Base-by-base conservation (phyloP, 1,140 invertebrate genomes). In the Pararge aegeria region DNA sequence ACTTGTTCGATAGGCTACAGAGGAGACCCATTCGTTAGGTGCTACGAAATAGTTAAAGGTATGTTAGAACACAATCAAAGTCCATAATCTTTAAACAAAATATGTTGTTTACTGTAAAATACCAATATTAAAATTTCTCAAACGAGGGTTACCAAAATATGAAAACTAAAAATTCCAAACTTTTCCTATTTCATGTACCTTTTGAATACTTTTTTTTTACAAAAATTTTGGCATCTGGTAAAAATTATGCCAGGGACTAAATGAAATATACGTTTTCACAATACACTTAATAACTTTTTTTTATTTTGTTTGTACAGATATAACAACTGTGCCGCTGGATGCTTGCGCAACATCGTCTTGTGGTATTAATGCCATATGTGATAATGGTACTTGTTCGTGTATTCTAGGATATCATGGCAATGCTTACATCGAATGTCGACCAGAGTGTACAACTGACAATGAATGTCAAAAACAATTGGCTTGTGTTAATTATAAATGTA, bases 401-500 rank as follows among this genome's bases (percentile, higher is more conserved):
- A 88, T 92, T 10, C 58, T 77, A n/a, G 89, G 88, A 54, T 92
- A 92, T 65, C 91, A 91, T 9, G 93, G 93, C 42, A 92, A 92
- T 68, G 92, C 93, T n/a, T 92, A 92, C 57, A 78, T 91, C 46
- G 91, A 93, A 74, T 95, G 94, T 83, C 83, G 92, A 74, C 94
- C 94, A 20, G 93, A 94, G 83, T 95, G 94, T 83, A 90, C 92
- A 3, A 90, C 90, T 7, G 94, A 94, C 74, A 93, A 93, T 15
- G 96, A 97, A 49, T 98, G 97, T 83, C 91, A 94, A 2, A 91
- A 94, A 38, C 92, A 93, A 48, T 92, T 95, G 82, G 94, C 96
- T 10, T 98, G 97, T 70, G 91, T 97, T 24, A 97, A 97, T 66
- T 92, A 94, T 44, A 93, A 97, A 86, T 98, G 97, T 78, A 88